Evolutionary conservation across 1,140 invertebrate species (phyloP).

Genomic region (Lepidurus couesii): DNA sequence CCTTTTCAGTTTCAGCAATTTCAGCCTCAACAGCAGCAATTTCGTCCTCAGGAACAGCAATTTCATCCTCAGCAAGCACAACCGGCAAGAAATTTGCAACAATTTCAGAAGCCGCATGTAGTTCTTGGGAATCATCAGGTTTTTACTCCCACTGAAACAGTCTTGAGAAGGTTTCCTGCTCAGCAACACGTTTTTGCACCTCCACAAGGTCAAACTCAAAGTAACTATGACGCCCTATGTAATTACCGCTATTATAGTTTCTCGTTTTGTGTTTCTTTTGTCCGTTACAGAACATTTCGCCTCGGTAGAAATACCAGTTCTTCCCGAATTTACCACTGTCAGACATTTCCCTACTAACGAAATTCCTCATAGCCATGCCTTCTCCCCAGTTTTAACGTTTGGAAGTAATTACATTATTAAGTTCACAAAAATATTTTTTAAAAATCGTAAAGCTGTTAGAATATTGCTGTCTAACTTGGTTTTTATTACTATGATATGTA

Average conservation of each 20-base stretch:
- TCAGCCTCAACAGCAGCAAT: background rate
- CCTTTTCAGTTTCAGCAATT: background rate
- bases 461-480: no score
- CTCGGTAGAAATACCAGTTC: background rate
- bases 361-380: conserved; percentile 7
- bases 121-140: background rate
- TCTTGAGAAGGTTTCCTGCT: background rate
- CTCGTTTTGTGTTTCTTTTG: background rate
- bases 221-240: background rate
- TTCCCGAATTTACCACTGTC: background rate
- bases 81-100: background rate
- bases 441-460: no score
- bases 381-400: background rate
- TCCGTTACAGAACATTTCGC: background rate
- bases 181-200: background rate
- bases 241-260: background rate
- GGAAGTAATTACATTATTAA: no score
- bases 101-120: conserved; percentile 19
- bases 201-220: background rate
- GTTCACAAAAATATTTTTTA: no score
- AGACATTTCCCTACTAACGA: conserved; percentile 1
- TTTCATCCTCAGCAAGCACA: background rate
- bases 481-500: no score
- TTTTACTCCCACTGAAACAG: background rate
- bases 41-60: background rate